phyloP scores from a whole-genome alignment of 2,888 invertebrate genomes.

The Thysanoteuthis rhombus region DNA sequence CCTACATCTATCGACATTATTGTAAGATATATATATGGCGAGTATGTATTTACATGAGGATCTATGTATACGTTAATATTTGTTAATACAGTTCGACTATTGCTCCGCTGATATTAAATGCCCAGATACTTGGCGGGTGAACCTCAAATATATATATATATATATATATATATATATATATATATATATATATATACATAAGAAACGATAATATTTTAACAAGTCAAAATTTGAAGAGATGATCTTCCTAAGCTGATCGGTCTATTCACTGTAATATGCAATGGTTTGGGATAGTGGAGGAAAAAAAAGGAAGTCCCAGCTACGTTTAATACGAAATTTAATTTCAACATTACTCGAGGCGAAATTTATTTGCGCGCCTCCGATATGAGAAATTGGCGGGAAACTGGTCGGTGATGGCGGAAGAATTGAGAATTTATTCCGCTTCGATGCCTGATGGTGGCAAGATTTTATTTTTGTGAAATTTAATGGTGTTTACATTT shows the following conservation, averaged over 20 bases:
- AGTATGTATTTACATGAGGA: too few species aligned
- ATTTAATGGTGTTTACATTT: background rate
- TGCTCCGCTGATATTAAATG: too few species aligned
- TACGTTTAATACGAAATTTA: background rate
- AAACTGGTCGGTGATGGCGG: background rate
- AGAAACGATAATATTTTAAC: background rate
- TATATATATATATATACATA: too few species aligned
- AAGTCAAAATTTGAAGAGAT: background rate
- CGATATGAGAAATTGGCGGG: background rate
- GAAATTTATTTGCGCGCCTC: background rate
- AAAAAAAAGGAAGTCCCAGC: background rate
- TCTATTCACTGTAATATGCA: too few species aligned
- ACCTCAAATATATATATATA: too few species aligned
- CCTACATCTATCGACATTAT: too few species aligned
- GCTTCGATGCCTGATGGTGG: background rate
- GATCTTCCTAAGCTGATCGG: background rate
- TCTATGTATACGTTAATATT: too few species aligned
- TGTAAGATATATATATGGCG: too few species aligned
- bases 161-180: too few species aligned
- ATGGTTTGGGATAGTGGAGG: too few species aligned
- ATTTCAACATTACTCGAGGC: background rate
- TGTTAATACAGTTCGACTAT: too few species aligned
- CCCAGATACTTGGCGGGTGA: too few species aligned
- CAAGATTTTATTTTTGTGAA: background rate
- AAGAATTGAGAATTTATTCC: background rate